phyloP scores from a whole-genome alignment of 2,113 vertebrate genomes.

The Archilochus colubris region DNA sequence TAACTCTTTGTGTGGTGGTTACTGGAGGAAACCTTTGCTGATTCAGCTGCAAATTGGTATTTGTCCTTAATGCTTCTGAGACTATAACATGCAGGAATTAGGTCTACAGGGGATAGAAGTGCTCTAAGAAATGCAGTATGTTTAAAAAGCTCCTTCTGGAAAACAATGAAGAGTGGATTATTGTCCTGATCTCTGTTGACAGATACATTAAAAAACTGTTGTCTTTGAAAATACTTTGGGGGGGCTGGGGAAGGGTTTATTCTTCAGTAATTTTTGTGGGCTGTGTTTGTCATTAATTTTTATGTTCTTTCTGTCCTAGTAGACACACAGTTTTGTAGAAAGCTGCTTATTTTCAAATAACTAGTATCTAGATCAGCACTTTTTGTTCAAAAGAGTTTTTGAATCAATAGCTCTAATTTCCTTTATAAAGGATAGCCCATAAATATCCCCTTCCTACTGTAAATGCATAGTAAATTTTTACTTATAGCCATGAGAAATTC shows the following conservation, averaged over 20 bases:
- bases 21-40: not conserved
- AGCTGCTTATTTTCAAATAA: constrained; percentile 4
- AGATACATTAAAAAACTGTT: not conserved
- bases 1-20: not conserved
- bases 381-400: constrained; percentile 29
- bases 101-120: not conserved
- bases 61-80: not conserved
- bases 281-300: not conserved
- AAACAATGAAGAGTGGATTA: not conserved
- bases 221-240: not conserved
- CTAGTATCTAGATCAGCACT: not conserved
- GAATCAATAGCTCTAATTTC: not conserved
- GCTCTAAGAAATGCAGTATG: not conserved
- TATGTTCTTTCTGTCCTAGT: not conserved
- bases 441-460: not conserved
- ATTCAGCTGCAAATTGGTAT: not conserved
- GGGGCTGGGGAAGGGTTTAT: not conserved
- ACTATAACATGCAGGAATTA: not conserved
- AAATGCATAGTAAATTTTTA: not conserved
- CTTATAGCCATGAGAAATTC: not conserved
- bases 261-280: not conserved
- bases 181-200: not conserved
- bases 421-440: not conserved
- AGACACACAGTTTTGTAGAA: not conserved
- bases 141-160: not conserved